Evolutionary conservation across 2,888 invertebrate species (phyloP).

Genomic region (Laothoe populi): DNA sequence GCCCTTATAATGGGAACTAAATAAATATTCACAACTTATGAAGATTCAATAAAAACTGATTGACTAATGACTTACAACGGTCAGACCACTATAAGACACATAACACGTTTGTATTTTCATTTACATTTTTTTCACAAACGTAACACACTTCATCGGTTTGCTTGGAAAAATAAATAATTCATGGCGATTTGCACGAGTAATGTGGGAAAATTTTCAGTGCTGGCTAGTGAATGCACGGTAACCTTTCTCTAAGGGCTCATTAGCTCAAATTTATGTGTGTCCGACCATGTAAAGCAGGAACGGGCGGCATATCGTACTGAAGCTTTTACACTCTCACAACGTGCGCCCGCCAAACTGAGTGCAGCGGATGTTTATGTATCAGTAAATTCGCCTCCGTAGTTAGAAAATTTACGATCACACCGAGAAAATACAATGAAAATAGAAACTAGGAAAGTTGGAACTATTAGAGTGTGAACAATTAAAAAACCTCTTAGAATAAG

Average conservation of each 20-base stretch:
- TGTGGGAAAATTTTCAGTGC: slow-evolving; percentile 64
- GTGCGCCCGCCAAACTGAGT: slow-evolving; percentile 39
- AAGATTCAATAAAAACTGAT: slow-evolving; percentile 15
- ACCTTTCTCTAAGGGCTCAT: slow-evolving; percentile 69
- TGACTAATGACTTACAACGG: slow-evolving; percentile 9
- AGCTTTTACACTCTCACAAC: slow-evolving; percentile 48
- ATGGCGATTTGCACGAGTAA: slow-evolving; percentile 68
- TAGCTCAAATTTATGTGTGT: slow-evolving; percentile 62
- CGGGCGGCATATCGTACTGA: slow-evolving; percentile 43
- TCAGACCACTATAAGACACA: slow-evolving; percentile 16
- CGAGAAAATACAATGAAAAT: slow-evolving; percentile 55
- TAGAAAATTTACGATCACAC: slow-evolving; percentile 58
- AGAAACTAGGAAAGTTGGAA: slow-evolving; percentile 63
- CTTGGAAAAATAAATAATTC: slow-evolving; percentile 66
- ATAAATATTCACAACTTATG: slow-evolving; percentile 17
- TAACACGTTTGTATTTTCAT: slow-evolving; percentile 49
- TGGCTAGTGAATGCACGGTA: slow-evolving; percentile 54
- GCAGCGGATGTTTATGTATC: slow-evolving; percentile 52
- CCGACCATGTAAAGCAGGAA: slow-evolving; percentile 42
- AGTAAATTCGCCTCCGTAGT: slow-evolving; percentile 49
- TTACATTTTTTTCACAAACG: slow-evolving; percentile 50
- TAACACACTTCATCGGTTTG: slow-evolving; percentile 60
- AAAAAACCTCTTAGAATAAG: slow-evolving; percentile 58
- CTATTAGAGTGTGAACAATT: slow-evolving; percentile 77
- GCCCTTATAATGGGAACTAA: slow-evolving; percentile 21